A percentile compares a stretch with the other conserved stretches of the same genome.
Evolutionary conservation across 2,888 invertebrate species (phyloP).

Genomic region (Coenonympha glycerion): DNA sequence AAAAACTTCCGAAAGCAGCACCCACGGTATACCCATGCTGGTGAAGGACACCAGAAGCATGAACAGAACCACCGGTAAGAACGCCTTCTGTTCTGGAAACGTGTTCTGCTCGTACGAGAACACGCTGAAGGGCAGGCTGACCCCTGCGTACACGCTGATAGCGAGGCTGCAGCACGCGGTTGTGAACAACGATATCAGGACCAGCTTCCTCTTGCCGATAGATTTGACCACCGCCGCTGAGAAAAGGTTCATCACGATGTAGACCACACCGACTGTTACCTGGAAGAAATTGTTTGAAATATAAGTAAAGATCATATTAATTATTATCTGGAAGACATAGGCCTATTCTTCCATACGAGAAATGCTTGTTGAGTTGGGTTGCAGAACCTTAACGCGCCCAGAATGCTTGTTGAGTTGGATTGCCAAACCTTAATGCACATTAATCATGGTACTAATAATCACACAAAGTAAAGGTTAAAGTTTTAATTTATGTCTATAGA

Average conservation of each 20-base stretch:
- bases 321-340: too few species aligned
- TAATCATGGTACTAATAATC: too few species aligned
- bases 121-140: constrained; percentile 40
- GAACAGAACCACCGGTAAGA: constrained; percentile 58
- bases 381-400: too few species aligned
- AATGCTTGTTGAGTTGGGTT: too few species aligned
- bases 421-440: too few species aligned
- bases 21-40: constrained; percentile 72
- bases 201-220: constrained; percentile 59
- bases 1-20: constrained; percentile 75
- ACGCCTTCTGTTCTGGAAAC: constrained; percentile 55
- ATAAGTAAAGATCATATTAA: too few species aligned
- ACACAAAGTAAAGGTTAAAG: too few species aligned
- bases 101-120: constrained; percentile 58
- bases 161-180: constrained; percentile 48
- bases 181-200: constrained; percentile 49
- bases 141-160: constrained; percentile 51
- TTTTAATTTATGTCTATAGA: too few species aligned
- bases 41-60: constrained; percentile 56
- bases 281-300: constrained; percentile 43
- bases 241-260: constrained; percentile 52
- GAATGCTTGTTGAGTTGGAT: too few species aligned
- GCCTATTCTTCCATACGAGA: too few species aligned
- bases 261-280: constrained; percentile 56
- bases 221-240: constrained; percentile 55